Percentiles rank a stretch among this genome's conserved stretches.
Evolutionary conservation across 2,797 vertebrate species (phyloP).

Genomic region (Lindbergichthys nudifrons): DNA sequence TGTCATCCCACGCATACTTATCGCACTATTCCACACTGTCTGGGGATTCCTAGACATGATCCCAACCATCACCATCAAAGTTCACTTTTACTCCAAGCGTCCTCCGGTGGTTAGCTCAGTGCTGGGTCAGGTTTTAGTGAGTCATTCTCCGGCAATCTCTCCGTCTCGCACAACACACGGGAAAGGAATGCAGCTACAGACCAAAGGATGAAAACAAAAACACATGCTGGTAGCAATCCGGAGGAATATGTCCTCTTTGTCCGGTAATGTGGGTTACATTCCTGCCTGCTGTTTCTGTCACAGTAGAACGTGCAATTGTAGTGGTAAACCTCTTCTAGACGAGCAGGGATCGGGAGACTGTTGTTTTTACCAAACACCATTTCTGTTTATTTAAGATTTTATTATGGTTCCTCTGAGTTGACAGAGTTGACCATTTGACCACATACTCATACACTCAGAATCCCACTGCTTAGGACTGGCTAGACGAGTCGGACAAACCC

Average conservation of each 20-base stretch:
- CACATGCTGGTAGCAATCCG: constrained; percentile 71
- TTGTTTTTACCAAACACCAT: constrained; percentile 19
- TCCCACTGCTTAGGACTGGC: constrained; percentile 47
- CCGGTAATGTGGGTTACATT: constrained; percentile 55
- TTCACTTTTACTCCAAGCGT: constrained; percentile 72
- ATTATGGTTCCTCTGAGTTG: constrained; percentile 20
- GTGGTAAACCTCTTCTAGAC: constrained; percentile 22
- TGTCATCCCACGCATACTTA: constrained; percentile 44
- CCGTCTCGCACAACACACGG: constrained; percentile 71
- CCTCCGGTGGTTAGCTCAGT: constrained; percentile 76
- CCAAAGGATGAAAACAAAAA: constrained; percentile 78
- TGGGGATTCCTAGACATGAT: constrained; percentile 73
- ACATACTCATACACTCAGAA: constrained; percentile 24
- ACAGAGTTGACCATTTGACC: constrained; percentile 36
- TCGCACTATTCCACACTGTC: constrained; percentile 57
- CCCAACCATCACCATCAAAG: constrained; percentile 74
- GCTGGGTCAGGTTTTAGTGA: constrained; percentile 78
- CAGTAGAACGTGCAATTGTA: constrained; percentile 6
- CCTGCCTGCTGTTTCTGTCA: constrained; percentile 50
- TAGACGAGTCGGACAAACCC: constrained; percentile 72
- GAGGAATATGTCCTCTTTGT: constrained; percentile 42
- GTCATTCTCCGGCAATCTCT: constrained; percentile 76
- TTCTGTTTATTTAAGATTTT: constrained; percentile 16
- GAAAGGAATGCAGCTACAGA: constrained; percentile 76
- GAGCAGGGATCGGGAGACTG: background rate